A percentile compares a stretch with the other conserved stretches of the same genome.
These are phyloP conservation scores for Loris lydekkerianus DNA, from an alignment of 2,797 vertebrate genomes.

Conservation along the genomic window DNA sequence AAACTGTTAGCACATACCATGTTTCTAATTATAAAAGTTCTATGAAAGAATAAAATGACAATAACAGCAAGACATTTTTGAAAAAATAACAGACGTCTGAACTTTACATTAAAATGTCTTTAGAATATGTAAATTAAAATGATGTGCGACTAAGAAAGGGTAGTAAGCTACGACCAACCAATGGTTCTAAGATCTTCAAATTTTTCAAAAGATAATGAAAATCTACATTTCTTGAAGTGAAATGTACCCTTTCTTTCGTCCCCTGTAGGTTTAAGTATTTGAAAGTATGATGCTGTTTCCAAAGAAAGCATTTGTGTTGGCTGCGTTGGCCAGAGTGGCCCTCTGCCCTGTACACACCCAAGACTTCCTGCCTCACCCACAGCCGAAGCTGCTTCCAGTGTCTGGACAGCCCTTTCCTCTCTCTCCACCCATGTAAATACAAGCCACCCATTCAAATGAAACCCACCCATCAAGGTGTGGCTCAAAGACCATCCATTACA, in stretches of 20 bases:
- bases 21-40: not conserved
- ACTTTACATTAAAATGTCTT: slow-evolving; percentile 9
- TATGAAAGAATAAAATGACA: slow-evolving; percentile 45
- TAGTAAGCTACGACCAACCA: not conserved
- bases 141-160: not conserved
- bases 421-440: slow-evolving; percentile 61
- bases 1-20: not conserved
- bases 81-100: not conserved
- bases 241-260: not conserved
- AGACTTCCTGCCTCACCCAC: slow-evolving; percentile 81
- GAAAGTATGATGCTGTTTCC: slow-evolving; percentile 37
- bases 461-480: slow-evolving; percentile 57
- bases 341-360: slow-evolving; percentile 73
- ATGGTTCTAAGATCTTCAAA: not conserved
- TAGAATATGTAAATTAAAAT: slow-evolving; percentile 23
- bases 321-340: slow-evolving; percentile 28
- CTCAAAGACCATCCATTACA: not conserved
- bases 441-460: slow-evolving; percentile 60
- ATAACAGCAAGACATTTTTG: not conserved
- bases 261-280: slow-evolving; percentile 19
- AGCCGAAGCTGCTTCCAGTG: slow-evolving; percentile 75
- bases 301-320: slow-evolving; percentile 71
- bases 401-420: slow-evolving; percentile 73
- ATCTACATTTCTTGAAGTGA: not conserved
- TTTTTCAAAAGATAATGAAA: slow-evolving; percentile 34